Base-by-base conservation (phyloP, 2,113 vertebrate species). In the Forbesichthys papilliferus region DNA sequence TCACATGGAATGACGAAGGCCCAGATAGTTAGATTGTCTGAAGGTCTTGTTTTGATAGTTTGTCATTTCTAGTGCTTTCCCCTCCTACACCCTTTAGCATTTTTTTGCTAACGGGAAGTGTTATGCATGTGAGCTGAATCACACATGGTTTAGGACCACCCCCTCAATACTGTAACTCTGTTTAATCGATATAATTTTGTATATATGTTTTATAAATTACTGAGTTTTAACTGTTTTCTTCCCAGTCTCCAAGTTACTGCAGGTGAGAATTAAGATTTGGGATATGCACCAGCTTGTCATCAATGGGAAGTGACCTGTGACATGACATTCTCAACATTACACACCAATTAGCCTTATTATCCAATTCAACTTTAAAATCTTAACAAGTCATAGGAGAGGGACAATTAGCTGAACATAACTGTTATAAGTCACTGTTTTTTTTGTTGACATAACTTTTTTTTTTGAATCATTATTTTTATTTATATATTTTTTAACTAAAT, bases 51-150 rank as follows among this genome's bases (percentile, higher is more conserved):
- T 55, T 57, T 34, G 7, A 42, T 8, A 42, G 73, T 69, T 36
- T 18, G 74, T 59, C 20, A 1, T 62, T 59, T 34, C 64, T 54
- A 61, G 13, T 64, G 27, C 54, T 48, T 47, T 51, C 61, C 66
- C 73, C 79, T 72, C 86, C 86, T 58, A 81, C 84, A 54, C 83
- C 60, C 64, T 47, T 46, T 20, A 33, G 18, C 18, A n/a, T 3
- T 16, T 62, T 78, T 72, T 57, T 66, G 48, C 48, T 3, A 1
- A 27, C n/a, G 51, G 48, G 9, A 77, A 69, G 70, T 68, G 48
- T 68, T 56, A 47, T 63, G 13, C 73, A 75, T 85, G 81, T 80
- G 71, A 73, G 77, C 9, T 66, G 64, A 83, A 85, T 87, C 79
- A 75, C 63, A 71, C 62, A 64, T 52, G 57, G 72, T 66, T 73